A percentile compares a stretch with the other conserved stretches of the same genome.
These are phyloP conservation scores for Alligator sinensis DNA, from an alignment of 2,113 vertebrate genomes.

Conservation along the genomic window DNA sequence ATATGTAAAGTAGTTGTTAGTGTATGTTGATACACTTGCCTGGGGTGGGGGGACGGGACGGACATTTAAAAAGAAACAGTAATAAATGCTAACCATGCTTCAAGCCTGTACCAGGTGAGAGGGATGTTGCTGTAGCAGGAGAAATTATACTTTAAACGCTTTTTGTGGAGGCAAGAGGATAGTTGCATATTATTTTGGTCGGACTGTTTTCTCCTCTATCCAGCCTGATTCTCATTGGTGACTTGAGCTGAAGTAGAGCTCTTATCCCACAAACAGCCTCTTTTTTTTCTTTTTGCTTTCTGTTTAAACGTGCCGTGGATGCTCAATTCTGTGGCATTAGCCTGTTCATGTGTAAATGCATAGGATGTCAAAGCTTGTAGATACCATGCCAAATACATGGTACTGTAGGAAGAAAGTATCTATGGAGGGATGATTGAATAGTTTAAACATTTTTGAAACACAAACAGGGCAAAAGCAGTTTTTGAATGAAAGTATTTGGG, in stretches of 20 bases:
- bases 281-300: not conserved
- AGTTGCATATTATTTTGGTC: not conserved
- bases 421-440: not conserved
- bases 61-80: conserved; percentile 51
- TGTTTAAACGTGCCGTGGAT: not conserved
- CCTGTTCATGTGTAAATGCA: not conserved
- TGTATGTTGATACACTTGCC: conserved; percentile 61
- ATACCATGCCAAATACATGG: not conserved
- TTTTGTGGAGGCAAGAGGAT: not conserved
- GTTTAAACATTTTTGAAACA: not conserved
- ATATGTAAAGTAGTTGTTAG: conserved; percentile 69
- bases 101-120: conserved; percentile 39
- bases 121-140: not conserved
- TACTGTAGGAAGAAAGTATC: not conserved
- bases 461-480: not conserved
- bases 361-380: not conserved
- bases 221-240: fast-evolving
- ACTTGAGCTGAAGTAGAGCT: not conserved
- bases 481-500: not conserved
- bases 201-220: not conserved
- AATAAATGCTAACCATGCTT: conserved; percentile 57
- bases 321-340: not conserved
- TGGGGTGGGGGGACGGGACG: conserved; percentile 13
- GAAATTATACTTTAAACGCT: not conserved
- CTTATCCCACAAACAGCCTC: not conserved